Evolutionary conservation across 1,140 invertebrate species (phyloP).

Genomic region (Meloidogyne exigua): DNA sequence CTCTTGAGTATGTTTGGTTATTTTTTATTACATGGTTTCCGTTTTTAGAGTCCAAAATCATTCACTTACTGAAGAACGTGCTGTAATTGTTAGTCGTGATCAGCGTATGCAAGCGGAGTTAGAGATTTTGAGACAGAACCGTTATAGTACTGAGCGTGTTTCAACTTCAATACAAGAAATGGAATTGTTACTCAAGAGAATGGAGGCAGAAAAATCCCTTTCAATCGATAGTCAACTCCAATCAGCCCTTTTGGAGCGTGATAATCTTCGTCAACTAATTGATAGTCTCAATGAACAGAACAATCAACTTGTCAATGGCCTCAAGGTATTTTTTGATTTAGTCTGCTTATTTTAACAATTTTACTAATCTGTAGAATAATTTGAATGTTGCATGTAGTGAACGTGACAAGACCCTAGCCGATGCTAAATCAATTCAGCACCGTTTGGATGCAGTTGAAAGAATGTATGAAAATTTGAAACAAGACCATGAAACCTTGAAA

Average conservation of each 20-base stretch:
- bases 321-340: conserved; percentile 21
- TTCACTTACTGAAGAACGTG: conserved; percentile 25
- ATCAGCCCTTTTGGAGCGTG: conserved; percentile 32
- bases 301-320: conserved; percentile 18
- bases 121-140: conserved; percentile 29
- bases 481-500: conserved; percentile 28
- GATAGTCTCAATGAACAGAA: conserved; percentile 37
- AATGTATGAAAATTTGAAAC: conserved; percentile 23
- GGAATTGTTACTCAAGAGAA: conserved; percentile 32
- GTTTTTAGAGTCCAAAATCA: conserved; percentile 35
- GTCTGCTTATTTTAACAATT: background rate
- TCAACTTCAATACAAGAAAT: conserved; percentile 39
- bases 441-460: conserved; percentile 23
- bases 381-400: conserved; percentile 23
- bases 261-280: conserved; percentile 34
- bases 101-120: conserved; percentile 24
- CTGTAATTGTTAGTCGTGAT: conserved; percentile 32
- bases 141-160: conserved; percentile 33
- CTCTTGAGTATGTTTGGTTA: conserved; percentile 6
- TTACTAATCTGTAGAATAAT: conserved; percentile 14
- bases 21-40: background rate
- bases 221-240: conserved; percentile 37
- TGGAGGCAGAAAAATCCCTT: conserved; percentile 37
- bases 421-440: conserved; percentile 26
- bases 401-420: conserved; percentile 24